Base-by-base conservation (phyloP, 2,888 invertebrate species). In the Shargacucullia verbasci region DNA sequence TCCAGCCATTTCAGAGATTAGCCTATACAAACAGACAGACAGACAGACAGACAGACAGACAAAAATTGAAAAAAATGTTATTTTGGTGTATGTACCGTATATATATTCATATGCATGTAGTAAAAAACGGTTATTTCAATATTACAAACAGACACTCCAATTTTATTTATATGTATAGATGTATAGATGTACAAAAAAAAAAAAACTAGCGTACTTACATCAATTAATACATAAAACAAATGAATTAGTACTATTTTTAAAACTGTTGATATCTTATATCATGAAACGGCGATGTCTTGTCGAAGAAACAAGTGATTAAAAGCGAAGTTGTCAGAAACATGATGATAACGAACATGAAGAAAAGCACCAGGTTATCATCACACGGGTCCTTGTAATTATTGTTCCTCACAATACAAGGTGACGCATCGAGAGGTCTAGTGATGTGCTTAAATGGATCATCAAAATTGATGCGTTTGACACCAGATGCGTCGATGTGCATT, bases 341-440 rank as follows among this genome's bases (percentile, higher is more conserved):
- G n/a, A 80, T 57, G 0, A 82, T 0, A 0, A 70, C 29, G 0
- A 72, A 40, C 59, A 81, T 57, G 0, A 79, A 14, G 0, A 70
- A 31, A 0, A 81, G 43, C 0, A 79, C n/a, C 0, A 66, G 29
- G 0, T 5, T 34, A 2, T 78, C 61, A 3, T 75, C 57, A 43
- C 85, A 86, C 0, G 77, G 71, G 0, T 60, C 49, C n/a, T 54
- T 43, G 48, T 59, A 85, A 12, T 73, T 52, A 3, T 50, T 46
- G 4, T 56, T 70, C 20, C 39, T 46, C 2, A 37, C 4, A 12
- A 67, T 9, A 61, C 55, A 34, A 13, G 14, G 14, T 46, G 64
- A 0, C 6, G 15, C 6, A 14, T 43, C 41, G 0, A 0, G 0
- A 14, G 41, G 10, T 38, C 25, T 0, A 15, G 35, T 8, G 15